Conservation (phyloP, 2,888 invertebrate genomes). For the Escarpia spicata region DNA sequence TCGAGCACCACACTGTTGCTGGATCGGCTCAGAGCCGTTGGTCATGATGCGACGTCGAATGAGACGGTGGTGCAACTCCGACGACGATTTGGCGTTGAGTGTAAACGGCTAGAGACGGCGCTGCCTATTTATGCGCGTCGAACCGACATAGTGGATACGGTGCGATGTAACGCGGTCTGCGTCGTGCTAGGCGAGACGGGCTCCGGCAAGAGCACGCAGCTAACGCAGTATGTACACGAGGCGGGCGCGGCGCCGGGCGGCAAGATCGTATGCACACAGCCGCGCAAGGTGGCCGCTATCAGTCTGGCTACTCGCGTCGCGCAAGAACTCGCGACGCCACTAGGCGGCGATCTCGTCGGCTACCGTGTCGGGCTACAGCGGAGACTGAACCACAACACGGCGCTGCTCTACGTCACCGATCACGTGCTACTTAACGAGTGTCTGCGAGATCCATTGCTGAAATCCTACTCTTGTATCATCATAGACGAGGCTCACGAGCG, state of each 20-base stretch:
- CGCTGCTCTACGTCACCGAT: conserved; percentile 62
- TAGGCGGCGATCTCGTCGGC: conserved; percentile 54
- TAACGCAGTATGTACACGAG: conserved; percentile 61
- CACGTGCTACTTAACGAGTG: conserved; percentile 61
- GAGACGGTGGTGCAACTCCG: conserved; percentile 31
- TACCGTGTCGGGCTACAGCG: conserved; percentile 56
- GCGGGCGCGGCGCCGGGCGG: conserved; percentile 49
- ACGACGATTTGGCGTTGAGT: conserved; percentile 49
- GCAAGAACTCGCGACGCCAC: conserved; percentile 52
- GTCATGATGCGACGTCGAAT: neutral
- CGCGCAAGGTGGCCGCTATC: conserved; percentile 64
- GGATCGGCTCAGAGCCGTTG: neutral
- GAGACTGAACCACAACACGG: conserved; percentile 45
- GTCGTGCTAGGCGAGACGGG: conserved; percentile 64
- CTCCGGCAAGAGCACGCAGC: conserved; percentile 65
- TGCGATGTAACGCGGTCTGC: conserved; percentile 53
- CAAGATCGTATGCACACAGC: conserved; percentile 63
- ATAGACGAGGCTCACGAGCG: conserved; percentile 66
- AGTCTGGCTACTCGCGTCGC: conserved; percentile 62
- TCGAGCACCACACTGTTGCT: conserved; percentile 30
- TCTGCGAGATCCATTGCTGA: conserved; percentile 51
- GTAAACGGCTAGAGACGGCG: conserved; percentile 44
- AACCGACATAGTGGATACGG: conserved; percentile 48
- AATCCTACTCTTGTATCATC: conserved; percentile 52
- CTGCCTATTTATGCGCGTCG: conserved; percentile 59